Evolutionary conservation across 37 sponge, comb jelly and placozoan species (phyloP).

Genomic region (Ianthella basta): DNA sequence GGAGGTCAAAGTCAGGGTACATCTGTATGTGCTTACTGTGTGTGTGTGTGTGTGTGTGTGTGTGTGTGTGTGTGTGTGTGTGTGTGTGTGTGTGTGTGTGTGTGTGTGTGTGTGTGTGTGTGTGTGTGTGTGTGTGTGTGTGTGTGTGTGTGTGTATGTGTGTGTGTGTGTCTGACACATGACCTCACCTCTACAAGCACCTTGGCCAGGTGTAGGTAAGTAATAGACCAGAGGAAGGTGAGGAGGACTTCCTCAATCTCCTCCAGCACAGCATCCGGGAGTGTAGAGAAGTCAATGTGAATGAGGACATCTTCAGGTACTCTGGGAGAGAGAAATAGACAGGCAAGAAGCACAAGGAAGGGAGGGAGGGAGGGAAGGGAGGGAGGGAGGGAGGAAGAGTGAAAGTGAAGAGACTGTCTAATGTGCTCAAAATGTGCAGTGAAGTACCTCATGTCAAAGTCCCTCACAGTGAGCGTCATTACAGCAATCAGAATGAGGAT

Average conservation of each 20-base stretch:
- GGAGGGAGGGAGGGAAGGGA: background rate
- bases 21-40: too few relatives aligned
- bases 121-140: too few relatives aligned
- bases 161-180: background rate
- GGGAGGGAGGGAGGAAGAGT: background rate
- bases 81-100: too few relatives aligned
- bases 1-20: too few relatives aligned
- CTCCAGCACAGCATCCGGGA: conserved; percentile 9
- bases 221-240: conserved; percentile 5
- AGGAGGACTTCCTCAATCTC: conserved; percentile 7
- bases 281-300: background rate
- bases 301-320: conserved; percentile 16
- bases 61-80: too few relatives aligned
- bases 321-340: background rate
- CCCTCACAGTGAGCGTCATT: background rate
- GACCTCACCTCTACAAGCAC: background rate
- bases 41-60: too few relatives aligned
- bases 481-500: background rate
- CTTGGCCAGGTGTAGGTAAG: conserved; percentile 4
- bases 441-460: conserved; percentile 22
- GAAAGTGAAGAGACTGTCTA: background rate
- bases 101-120: too few relatives aligned
- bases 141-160: too few relatives aligned
- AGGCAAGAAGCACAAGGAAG: background rate
- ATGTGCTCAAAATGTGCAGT: background rate